phyloP scores from a whole-genome alignment of 1,140 invertebrate species.

The Hypothenemus hampei region DNA sequence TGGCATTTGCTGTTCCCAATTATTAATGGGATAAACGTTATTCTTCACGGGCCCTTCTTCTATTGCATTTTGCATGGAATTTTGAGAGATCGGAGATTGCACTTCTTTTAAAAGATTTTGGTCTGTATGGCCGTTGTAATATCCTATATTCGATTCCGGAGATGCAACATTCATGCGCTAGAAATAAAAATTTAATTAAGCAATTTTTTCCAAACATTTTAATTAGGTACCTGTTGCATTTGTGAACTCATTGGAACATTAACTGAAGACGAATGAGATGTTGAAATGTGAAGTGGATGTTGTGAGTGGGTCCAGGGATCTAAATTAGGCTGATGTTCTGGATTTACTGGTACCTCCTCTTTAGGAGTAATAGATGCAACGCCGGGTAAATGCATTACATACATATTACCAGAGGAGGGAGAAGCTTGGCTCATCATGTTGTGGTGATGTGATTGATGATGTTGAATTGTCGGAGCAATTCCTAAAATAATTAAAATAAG shows the following conservation, averaged over 20 bases:
- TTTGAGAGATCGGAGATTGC: not conserved
- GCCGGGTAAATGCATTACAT: slow-evolving; percentile 1
- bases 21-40: slow-evolving; percentile 16
- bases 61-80: not conserved
- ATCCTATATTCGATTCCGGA: slow-evolving; percentile 13
- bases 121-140: slow-evolving; percentile 15
- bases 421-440: slow-evolving; percentile 3
- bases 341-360: slow-evolving; percentile 16
- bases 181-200: slow-evolving; percentile 2
- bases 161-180: slow-evolving; percentile 14
- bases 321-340: slow-evolving; percentile 12
- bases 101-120: slow-evolving; percentile 15
- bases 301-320: slow-evolving; percentile 6
- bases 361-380: slow-evolving; percentile 15
- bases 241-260: slow-evolving; percentile 7
- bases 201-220: too few relatives aligned
- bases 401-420: slow-evolving; percentile 3
- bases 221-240: slow-evolving; percentile 7
- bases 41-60: slow-evolving; percentile 20
- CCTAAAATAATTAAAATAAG: too few relatives aligned
- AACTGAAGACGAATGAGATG: slow-evolving; percentile 6
- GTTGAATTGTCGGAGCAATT: slow-evolving; percentile 15
- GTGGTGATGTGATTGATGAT: slow-evolving; percentile 14
- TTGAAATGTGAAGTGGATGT: slow-evolving; percentile 10
- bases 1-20: slow-evolving; percentile 18